Percentiles rank a stretch among this genome's conserved stretches.
Evolutionary conservation across 2,888 invertebrate genomes (phyloP).

Genomic region (Adineta ricciae): DNA sequence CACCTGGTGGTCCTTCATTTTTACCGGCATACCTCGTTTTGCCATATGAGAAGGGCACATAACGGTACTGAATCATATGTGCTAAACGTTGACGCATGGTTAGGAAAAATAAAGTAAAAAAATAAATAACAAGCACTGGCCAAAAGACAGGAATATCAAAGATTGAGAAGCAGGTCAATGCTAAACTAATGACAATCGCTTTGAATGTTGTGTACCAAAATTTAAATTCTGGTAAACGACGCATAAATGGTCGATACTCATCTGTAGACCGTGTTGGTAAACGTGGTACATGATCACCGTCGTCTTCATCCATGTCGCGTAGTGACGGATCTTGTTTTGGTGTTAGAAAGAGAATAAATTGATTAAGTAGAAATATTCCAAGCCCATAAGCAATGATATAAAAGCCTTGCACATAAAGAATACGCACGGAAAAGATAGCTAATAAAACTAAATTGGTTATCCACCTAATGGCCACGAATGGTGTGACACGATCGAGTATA

Average conservation of each 20-base stretch:
- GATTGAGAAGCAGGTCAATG: slow-evolving; percentile 60
- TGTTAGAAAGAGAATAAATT: slow-evolving; percentile 97
- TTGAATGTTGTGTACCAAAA: slow-evolving; percentile 96
- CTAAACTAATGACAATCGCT: slow-evolving; percentile 75
- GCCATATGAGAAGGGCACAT: slow-evolving; percentile 93
- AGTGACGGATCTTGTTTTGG: slow-evolving; percentile 97
- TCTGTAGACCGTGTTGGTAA: slow-evolving; percentile 87
- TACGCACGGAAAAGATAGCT: background rate
- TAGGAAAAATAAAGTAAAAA: slow-evolving; percentile 90
- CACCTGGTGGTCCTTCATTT: slow-evolving; percentile 17
- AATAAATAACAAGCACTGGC: slow-evolving; percentile 99
- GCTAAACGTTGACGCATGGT: slow-evolving; percentile 99
- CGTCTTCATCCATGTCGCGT: slow-evolving; percentile 64
- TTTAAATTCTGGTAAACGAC: slow-evolving; percentile 92
- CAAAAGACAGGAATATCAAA: slow-evolving; percentile 99
- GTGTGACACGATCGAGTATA: background rate
- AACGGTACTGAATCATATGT: slow-evolving; percentile 99
- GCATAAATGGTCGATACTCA: slow-evolving; percentile 94
- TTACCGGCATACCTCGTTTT: slow-evolving; percentile 69
- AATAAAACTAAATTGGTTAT: background rate
- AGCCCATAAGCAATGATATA: slow-evolving; percentile 97
- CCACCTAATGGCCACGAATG: background rate
- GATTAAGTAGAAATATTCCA: slow-evolving; percentile 95
- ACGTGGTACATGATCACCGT: slow-evolving; percentile 71
- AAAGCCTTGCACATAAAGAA: slow-evolving; percentile 68